Percentiles rank a stretch among this genome's conserved stretches.
phyloP scores from a whole-genome alignment of 2,797 vertebrate species.

The Ptychadena robeensis region DNA sequence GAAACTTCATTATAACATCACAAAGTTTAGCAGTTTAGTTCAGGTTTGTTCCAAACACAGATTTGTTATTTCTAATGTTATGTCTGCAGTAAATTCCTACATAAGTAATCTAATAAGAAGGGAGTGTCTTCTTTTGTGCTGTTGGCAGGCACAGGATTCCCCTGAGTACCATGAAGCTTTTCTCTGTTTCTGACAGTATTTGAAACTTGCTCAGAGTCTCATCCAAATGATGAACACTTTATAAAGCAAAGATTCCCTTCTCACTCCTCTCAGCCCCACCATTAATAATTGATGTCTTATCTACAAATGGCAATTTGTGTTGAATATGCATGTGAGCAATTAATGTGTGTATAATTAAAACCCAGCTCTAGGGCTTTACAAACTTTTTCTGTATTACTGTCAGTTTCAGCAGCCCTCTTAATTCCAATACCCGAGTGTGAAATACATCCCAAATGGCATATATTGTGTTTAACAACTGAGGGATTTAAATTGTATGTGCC shows the following conservation, averaged over 20 bases:
- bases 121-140: slow-evolving; percentile 7
- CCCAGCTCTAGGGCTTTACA: slow-evolving; percentile 51
- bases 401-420: slow-evolving; percentile 20
- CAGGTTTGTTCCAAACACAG: background rate
- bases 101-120: background rate
- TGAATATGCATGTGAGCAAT: slow-evolving; percentile 60
- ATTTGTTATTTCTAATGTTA: background rate
- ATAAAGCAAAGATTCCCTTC: slow-evolving; percentile 59
- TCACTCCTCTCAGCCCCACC: slow-evolving; percentile 18
- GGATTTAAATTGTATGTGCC: background rate
- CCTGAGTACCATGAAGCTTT: slow-evolving; percentile 27
- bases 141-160: slow-evolving; percentile 38
- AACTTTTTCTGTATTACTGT: slow-evolving; percentile 44
- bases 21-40: background rate
- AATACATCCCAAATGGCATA: slow-evolving; percentile 1
- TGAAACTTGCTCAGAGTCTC: slow-evolving; percentile 32
- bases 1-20: too few species aligned
- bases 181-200: slow-evolving; percentile 33
- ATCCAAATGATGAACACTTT: slow-evolving; percentile 56
- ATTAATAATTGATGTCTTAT: slow-evolving; percentile 62
- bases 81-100: background rate
- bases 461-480: slow-evolving; percentile 23
- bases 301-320: slow-evolving; percentile 61
- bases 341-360: slow-evolving; percentile 53
- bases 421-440: slow-evolving; percentile 30